Evolutionary conservation across 2,888 invertebrate genomes (phyloP), one percentile per base, ranked within the genome.

Genomic region (Cheilosia vernalis): DNA sequence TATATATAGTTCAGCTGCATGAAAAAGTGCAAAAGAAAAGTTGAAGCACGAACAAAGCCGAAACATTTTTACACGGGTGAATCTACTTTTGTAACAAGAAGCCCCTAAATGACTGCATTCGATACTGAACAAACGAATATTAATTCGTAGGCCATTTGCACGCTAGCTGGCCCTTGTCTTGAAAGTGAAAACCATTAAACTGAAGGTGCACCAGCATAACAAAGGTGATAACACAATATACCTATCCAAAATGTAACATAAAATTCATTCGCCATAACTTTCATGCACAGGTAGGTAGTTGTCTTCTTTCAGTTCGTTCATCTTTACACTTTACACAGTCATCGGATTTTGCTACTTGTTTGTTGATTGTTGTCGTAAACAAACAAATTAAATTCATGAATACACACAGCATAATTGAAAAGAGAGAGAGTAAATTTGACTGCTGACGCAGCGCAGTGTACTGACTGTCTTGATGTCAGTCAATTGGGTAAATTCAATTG

Each of bases 401-500:
- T 73, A 56, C 49, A 44, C 49, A 69, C 66, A 61, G 24, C 42
- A 51, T 37, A 67, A 51, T 24, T n/a, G 17, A 17, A 27, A 27
- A 47, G 47, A 47, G 51, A 70, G 27, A 64, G 49, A 56, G 44
- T 19, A 49, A 37, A n/a, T 2, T 37, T 60, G 4, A n/a, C n/a
- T 44, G 37, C 58, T 51, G 42, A 49, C 67, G 42, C 21, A 51
- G 30, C 56, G 21, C 51, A 13, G n/a, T 2, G 2, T 2, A 47
- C 2, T 47, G 17, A 47, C 19, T 17, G 47, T 19, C 15, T 42
- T 67, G 42, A 2, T 67, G 42, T 2, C 40, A 51, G 44, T 73
- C 61, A 83, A 83, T 78, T 83, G 63, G 51, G 37, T 69, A 73
- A 73, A 78, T 27, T 27, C 27, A 27, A 27, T 64, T 83, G 67